Evolutionary conservation across 2,888 invertebrate genomes (phyloP).

Genomic region (Lasioglossum pauxillum): DNA sequence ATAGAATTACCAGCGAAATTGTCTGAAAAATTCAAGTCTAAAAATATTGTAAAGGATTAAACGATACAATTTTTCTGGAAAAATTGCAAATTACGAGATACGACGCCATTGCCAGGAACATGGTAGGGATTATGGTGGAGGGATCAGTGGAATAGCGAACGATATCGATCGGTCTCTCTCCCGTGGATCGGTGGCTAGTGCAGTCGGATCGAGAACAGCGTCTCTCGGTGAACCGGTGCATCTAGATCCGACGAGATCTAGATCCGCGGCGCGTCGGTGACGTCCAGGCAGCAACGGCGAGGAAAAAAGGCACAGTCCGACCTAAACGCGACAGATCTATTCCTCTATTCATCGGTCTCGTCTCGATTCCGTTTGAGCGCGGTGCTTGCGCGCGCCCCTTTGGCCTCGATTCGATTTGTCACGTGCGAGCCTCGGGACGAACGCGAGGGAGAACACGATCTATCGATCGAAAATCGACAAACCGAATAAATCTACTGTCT

Average conservation of each 20-base stretch:
- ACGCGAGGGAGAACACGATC: conserved; percentile 21
- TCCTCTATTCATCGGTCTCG: conserved; percentile 59
- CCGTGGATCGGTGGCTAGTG: conserved; percentile 33
- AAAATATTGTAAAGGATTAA: not conserved
- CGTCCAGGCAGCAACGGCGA: not conserved
- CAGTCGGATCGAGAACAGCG: conserved; percentile 14
- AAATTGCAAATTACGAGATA: not conserved
- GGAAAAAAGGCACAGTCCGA: conserved; percentile 31
- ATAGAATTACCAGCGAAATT: too few relatives aligned
- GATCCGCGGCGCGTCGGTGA: conserved; percentile 31
- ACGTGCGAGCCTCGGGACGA: conserved; percentile 36
- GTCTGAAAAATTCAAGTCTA: too few relatives aligned
- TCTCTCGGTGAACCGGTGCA: conserved; percentile 4
- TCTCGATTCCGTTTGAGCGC: not conserved
- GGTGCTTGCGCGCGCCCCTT: conserved; percentile 22
- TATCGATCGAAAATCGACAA: conserved; percentile 37
- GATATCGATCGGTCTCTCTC: conserved; percentile 35
- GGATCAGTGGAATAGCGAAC: not conserved
- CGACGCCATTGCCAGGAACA: not conserved
- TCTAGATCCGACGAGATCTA: conserved; percentile 47
- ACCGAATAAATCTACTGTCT: conserved; percentile 45
- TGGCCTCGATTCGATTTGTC: conserved; percentile 60
- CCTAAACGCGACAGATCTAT: conserved; percentile 64
- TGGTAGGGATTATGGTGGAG: not conserved
- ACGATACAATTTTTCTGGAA: not conserved